Percentiles rank a stretch among this genome's conserved stretches.
These are phyloP conservation scores for Tachina fera DNA, from an alignment of 2,888 invertebrate genomes.

Conservation along the genomic window DNA sequence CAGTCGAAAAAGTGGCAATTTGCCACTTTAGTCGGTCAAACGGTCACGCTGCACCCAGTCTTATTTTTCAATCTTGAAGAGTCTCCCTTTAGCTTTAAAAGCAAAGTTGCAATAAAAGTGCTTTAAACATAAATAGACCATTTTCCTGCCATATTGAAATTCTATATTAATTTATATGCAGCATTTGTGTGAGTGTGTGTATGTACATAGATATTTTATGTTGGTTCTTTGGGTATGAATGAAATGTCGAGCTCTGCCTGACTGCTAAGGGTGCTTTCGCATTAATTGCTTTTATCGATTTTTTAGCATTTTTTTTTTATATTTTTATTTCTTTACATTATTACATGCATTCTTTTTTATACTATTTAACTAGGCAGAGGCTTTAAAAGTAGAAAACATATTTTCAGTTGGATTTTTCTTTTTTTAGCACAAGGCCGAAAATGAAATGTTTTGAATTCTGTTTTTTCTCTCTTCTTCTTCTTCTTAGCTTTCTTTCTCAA, in stretches of 20 bases:
- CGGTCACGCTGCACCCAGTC: no score
- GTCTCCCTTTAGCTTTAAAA: conserved; percentile 1
- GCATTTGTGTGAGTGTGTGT: neutral
- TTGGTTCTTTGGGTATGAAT: conserved; percentile 37
- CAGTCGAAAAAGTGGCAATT: no score
- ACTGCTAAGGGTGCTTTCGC: conserved; percentile 66
- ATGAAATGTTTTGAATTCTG: conserved; percentile 67
- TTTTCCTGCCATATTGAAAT: conserved; percentile 1
- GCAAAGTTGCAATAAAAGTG: conserved; percentile 20
- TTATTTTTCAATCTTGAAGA: conserved; percentile 10
- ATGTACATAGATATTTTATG: conserved; percentile 8
- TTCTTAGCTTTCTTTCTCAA: conserved; percentile 37
- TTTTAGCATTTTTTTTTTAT: conserved; percentile 40
- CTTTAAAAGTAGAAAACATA: conserved; percentile 62
- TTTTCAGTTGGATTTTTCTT: conserved; percentile 61
- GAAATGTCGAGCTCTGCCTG: conserved; percentile 58
- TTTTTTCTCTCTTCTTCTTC: conserved; percentile 18
- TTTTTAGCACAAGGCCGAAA: conserved; percentile 72
- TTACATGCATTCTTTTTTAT: conserved; percentile 31
- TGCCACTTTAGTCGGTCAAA: no score
- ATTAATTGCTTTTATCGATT: conserved; percentile 63
- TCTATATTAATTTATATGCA: neutral
- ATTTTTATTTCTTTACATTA: conserved; percentile 32
- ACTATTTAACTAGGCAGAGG: conserved; percentile 54
- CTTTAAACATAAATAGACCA: conserved; percentile 27